phyloP scores from a whole-genome alignment of 2,888 invertebrate genomes.

The Morinoia aosen region DNA sequence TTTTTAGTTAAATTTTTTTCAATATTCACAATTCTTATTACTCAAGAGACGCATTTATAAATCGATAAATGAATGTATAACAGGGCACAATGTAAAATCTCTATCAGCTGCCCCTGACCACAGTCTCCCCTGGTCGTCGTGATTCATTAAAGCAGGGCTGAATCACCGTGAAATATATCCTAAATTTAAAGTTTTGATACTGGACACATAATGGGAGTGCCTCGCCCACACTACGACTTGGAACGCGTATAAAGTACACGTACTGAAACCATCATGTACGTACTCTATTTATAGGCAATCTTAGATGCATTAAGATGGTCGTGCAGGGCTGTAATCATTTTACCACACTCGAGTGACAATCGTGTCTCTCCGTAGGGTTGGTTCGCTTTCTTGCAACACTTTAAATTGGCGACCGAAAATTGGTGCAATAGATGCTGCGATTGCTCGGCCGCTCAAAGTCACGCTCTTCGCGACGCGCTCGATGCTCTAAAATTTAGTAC shows the following conservation, averaged over 20 bases:
- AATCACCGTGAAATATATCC: background rate
- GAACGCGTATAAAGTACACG: background rate
- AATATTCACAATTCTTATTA: background rate
- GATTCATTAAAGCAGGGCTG: background rate
- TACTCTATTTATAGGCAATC: background rate
- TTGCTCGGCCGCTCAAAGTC: background rate
- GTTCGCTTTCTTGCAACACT: background rate
- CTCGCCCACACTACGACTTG: background rate
- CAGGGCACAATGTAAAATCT: background rate
- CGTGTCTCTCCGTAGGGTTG: background rate
- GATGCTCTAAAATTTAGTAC: background rate
- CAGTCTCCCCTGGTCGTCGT: background rate
- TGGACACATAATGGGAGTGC: background rate
- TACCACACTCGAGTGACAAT: background rate
- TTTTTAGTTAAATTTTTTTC: background rate
- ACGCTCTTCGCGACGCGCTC: background rate
- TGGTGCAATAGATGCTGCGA: slow-evolving; percentile 10
- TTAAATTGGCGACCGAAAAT: slow-evolving; percentile 17
- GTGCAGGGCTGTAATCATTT: background rate
- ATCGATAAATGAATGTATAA: background rate
- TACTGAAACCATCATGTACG: background rate
- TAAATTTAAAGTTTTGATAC: background rate
- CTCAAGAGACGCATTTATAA: too few relatives aligned
- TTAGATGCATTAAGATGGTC: background rate
- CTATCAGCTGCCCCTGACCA: background rate